Conservation (phyloP, 2,113 vertebrate genomes). For the Steatornis caripensis region DNA sequence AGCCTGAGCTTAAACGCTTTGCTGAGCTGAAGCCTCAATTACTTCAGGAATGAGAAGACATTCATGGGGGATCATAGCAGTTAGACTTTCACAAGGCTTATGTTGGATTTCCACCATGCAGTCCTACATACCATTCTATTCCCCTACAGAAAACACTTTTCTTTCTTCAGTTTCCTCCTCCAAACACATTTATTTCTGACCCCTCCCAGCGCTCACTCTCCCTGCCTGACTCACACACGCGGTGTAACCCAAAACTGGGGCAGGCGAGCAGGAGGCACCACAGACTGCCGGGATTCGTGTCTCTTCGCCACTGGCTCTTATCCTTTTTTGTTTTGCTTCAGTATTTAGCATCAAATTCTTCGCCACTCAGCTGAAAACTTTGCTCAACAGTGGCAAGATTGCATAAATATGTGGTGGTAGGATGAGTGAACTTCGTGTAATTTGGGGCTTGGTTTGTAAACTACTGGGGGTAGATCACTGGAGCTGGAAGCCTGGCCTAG, state of each 20-base stretch:
- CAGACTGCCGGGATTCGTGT: accelerated
- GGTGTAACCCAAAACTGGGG: neutral
- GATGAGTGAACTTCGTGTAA: neutral
- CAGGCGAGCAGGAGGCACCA: neutral
- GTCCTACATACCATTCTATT: neutral
- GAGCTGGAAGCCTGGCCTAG: neutral
- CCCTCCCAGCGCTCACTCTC: accelerated
- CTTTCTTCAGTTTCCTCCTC: neutral
- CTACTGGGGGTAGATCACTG: accelerated
- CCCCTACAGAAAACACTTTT: neutral
- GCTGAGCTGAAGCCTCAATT: neutral
- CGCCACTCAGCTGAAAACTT: neutral
- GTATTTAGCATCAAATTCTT: neutral
- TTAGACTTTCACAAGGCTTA: neutral
- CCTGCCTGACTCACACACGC: neutral
- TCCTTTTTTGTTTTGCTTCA: neutral
- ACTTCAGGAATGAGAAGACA: neutral
- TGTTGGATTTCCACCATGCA: neutral
- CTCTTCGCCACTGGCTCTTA: accelerated
- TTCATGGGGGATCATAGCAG: neutral
- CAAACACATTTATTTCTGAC: neutral
- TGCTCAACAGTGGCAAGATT: neutral
- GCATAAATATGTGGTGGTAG: neutral
- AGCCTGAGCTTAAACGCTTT: slow-evolving; percentile 7
- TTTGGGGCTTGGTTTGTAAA: neutral